Evolutionary conservation across 2,888 invertebrate genomes (phyloP).

Genomic region (Chironomus tentans): DNA sequence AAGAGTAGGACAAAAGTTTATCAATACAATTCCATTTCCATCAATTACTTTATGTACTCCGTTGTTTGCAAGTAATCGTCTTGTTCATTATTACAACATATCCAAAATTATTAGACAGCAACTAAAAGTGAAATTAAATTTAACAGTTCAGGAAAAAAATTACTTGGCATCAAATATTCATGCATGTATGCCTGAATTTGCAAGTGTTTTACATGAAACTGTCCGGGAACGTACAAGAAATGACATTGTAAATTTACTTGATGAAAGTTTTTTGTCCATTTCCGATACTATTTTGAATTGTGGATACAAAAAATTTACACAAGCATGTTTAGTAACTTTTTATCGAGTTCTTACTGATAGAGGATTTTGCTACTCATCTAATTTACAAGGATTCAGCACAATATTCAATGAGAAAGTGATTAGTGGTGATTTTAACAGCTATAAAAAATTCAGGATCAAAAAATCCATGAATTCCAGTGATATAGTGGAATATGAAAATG

Average conservation of each 20-base stretch:
- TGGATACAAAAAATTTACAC: background rate
- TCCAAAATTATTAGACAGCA: background rate
- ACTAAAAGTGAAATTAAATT: background rate
- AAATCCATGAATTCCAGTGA: background rate
- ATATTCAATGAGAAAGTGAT: background rate
- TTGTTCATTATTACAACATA: background rate
- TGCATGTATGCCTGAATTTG: background rate
- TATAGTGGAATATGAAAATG: background rate
- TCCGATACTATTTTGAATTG: background rate
- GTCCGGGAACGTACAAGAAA: background rate
- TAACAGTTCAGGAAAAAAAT: background rate
- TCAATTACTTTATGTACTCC: background rate
- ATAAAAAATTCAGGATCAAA: background rate
- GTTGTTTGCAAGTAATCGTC: background rate
- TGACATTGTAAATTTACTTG: background rate
- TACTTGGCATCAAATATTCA: background rate
- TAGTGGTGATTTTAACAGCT: background rate
- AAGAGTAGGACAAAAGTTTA: background rate
- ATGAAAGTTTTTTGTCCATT: background rate
- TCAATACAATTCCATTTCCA: background rate
- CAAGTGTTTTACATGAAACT: background rate
- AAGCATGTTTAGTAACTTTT: background rate
- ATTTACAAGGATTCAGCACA: background rate
- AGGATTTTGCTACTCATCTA: constrained; percentile 5
- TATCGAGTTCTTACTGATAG: background rate